Evolutionary conservation across 2,888 invertebrate genomes (phyloP).

Genomic region (Hypsopygia costalis): DNA sequence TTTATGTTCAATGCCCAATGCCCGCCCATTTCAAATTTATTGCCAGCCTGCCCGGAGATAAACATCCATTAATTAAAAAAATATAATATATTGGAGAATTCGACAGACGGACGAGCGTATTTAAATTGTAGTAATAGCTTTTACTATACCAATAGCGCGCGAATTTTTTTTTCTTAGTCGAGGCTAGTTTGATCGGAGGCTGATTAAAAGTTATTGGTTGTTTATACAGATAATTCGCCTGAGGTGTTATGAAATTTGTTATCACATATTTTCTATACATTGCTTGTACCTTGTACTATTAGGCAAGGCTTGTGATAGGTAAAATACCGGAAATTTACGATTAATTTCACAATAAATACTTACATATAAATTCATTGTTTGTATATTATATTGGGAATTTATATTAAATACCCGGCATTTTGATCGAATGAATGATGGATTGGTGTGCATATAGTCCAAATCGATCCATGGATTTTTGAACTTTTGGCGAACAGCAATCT

Average conservation of each 20-base stretch:
- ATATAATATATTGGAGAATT: slow-evolving; percentile 50
- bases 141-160: slow-evolving; percentile 1
- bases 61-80: slow-evolving; percentile 79
- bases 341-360: no score
- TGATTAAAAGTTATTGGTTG: slow-evolving; percentile 2
- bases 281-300: no score
- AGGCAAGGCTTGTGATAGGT: no score
- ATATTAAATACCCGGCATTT: no score
- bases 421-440: no score
- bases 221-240: neutral
- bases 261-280: neutral
- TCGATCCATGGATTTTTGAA: no score
- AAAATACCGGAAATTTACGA: no score
- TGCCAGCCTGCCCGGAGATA: slow-evolving; percentile 64
- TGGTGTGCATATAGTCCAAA: no score
- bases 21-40: slow-evolving; percentile 75
- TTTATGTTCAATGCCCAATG: slow-evolving; percentile 63
- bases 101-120: neutral
- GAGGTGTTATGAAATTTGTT: neutral
- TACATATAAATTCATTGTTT: no score
- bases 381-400: no score
- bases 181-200: neutral
- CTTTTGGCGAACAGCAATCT: no score
- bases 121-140: neutral
- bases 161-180: neutral